Percentiles rank a stretch among this genome's conserved stretches.
Conservation (phyloP, 2,888 invertebrate genomes). For the Stratiomys singularior region DNA sequence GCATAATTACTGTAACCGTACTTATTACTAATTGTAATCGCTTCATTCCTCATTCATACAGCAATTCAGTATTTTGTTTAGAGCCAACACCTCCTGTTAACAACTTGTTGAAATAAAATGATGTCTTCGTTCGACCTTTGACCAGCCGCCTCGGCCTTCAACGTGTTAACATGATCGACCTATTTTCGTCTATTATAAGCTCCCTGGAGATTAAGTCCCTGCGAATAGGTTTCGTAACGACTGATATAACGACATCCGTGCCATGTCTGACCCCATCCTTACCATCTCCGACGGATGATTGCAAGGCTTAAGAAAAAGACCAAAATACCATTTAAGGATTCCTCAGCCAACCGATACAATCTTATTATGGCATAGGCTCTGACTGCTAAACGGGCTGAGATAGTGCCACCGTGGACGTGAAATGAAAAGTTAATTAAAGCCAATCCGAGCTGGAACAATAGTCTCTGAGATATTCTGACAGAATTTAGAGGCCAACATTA, state of each 20-base stretch:
- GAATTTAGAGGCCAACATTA: neutral
- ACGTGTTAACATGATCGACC: slow-evolving; percentile 7
- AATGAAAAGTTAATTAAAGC: slow-evolving; percentile 43
- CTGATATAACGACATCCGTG: neutral
- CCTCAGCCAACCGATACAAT: slow-evolving; percentile 25
- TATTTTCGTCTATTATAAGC: neutral
- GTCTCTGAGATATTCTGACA: neutral
- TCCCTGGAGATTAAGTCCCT: neutral
- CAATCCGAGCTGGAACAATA: neutral
- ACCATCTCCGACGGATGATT: neutral
- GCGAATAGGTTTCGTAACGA: neutral
- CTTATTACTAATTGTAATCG: too few species aligned
- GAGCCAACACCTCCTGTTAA: neutral
- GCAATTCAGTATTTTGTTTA: neutral
- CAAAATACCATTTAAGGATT: slow-evolving; percentile 1
- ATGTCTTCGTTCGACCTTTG: neutral
- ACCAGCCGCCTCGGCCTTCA: neutral
- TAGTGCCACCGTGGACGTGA: slow-evolving; percentile 30
- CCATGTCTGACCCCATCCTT: neutral
- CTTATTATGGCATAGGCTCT: slow-evolving; percentile 26
- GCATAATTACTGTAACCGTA: too few species aligned
- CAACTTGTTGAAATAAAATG: slow-evolving; percentile 19
- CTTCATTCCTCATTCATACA: neutral
- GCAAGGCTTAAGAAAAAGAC: neutral
- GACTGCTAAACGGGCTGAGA: slow-evolving; percentile 11